phyloP scores from a whole-genome alignment of 2,888 invertebrate species.

The Hydropsyche betteni region DNA sequence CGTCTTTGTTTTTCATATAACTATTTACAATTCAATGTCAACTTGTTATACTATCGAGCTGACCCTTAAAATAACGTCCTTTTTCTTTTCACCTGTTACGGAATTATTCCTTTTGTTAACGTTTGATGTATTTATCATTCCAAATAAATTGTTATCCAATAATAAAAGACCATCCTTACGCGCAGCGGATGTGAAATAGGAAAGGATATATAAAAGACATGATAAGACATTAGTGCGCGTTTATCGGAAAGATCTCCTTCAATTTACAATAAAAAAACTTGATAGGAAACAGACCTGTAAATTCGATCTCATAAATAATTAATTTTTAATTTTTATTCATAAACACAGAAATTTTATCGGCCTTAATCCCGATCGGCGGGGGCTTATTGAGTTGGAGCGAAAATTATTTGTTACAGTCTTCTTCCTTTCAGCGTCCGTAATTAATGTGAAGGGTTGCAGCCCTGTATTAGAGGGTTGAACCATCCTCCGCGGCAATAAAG shows the following conservation, averaged over 20 bases:
- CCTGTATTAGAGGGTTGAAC: conserved; percentile 31
- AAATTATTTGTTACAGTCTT: conserved; percentile 37
- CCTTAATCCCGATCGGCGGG: conserved; percentile 8
- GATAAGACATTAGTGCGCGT: background rate
- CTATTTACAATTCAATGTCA: no score
- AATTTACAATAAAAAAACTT: no score
- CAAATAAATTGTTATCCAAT: conserved; percentile 37
- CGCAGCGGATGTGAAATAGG: conserved; percentile 15
- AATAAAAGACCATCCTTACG: conserved; percentile 8
- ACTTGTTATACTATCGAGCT: background rate
- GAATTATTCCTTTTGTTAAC: conserved; percentile 27
- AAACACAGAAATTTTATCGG: no score
- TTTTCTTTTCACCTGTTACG: conserved; percentile 31
- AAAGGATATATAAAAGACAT: conserved; percentile 1
- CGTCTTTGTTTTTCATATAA: no score
- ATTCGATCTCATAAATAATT: no score
- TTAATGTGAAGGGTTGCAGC: conserved; percentile 40
- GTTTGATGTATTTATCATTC: conserved; percentile 36
- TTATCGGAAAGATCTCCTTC: background rate
- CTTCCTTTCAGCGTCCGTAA: conserved; percentile 39
- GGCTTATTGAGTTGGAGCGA: conserved; percentile 5
- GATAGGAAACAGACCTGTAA: no score
- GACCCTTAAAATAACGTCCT: conserved; percentile 17
- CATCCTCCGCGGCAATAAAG: conserved; percentile 35
- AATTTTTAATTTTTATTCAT: no score